Percentiles rank a stretch among this genome's conserved stretches.
Evolutionary conservation across 2,113 vertebrate species (phyloP).

Genomic region (Tonatia bakeri): DNA sequence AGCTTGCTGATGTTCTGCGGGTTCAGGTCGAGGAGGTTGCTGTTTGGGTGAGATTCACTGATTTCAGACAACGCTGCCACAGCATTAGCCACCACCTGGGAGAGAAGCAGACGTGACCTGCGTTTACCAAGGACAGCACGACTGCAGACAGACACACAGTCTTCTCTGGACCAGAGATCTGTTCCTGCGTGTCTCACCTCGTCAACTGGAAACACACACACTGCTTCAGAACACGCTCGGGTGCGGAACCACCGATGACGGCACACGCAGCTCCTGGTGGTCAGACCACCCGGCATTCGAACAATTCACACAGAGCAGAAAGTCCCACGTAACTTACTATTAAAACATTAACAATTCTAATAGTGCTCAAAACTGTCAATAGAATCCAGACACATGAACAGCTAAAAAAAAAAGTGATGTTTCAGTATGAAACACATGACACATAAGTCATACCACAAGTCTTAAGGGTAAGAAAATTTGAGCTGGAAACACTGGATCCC

Average conservation of each 20-base stretch:
- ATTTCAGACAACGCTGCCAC: slow-evolving; percentile 98
- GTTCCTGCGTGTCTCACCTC: background rate
- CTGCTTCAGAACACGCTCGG: background rate
- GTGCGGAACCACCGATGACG: background rate
- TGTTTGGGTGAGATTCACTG: slow-evolving; percentile 98
- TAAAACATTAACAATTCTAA: slow-evolving; percentile 27
- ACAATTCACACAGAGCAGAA: background rate
- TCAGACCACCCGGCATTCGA: background rate
- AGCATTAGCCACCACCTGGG: slow-evolving; percentile 97
- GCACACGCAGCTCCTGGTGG: background rate
- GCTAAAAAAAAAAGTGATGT: background rate
- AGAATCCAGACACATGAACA: slow-evolving; percentile 34
- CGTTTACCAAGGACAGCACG: background rate
- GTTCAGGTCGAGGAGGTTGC: slow-evolving; percentile 98
- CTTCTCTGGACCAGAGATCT: background rate
- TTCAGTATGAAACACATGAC: background rate
- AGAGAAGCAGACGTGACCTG: background rate
- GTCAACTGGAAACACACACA: slow-evolving; percentile 17
- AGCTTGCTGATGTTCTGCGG: slow-evolving; percentile 99
- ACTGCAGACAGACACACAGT: background rate
- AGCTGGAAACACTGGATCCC: background rate
- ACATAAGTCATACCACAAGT: background rate
- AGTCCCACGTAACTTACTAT: background rate
- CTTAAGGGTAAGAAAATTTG: background rate
- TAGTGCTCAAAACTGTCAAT: background rate